A percentile compares a stretch with the other conserved stretches of the same genome.
These are phyloP conservation scores for Solea solea DNA, from an alignment of 2,113 vertebrate genomes.

Conservation along the genomic window DNA sequence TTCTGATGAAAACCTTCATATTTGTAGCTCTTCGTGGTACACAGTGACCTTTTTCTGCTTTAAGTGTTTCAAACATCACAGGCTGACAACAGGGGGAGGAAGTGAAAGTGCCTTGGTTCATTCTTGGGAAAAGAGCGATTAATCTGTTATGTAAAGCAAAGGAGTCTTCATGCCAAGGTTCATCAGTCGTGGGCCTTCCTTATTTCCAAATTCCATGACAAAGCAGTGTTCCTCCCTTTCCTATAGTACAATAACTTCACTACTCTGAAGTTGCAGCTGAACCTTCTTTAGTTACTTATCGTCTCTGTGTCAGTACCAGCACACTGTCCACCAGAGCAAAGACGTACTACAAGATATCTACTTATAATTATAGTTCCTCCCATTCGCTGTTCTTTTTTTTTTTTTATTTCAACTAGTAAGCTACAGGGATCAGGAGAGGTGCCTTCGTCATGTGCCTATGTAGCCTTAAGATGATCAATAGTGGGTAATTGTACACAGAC, in stretches of 20 bases:
- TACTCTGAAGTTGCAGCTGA: too few relatives aligned
- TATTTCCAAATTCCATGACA: conserved; percentile 5
- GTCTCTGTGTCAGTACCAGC: conserved; percentile 40
- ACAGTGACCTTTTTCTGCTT: conserved; percentile 16
- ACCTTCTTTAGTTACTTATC: neutral
- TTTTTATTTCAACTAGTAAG: conserved; percentile 25
- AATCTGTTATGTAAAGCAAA: conserved; percentile 6
- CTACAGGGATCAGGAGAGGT: conserved; percentile 18
- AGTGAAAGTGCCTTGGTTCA: conserved; percentile 24
- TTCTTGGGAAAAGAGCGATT: neutral
- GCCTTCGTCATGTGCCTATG: conserved; percentile 14
- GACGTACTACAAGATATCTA: conserved; percentile 12
- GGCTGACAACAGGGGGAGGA: conserved; percentile 19
- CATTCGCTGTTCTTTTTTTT: conserved; percentile 20
- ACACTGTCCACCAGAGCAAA: conserved; percentile 48
- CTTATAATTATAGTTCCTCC: conserved; percentile 36
- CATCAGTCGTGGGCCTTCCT: neutral
- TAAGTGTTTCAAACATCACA: conserved; percentile 37
- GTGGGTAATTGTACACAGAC: conserved; percentile 4
- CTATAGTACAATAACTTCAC: conserved; percentile 2
- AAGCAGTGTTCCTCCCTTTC: conserved; percentile 7
- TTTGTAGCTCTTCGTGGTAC: conserved; percentile 4
- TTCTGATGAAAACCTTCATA: conserved; percentile 18
- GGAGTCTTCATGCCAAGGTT: conserved; percentile 14
- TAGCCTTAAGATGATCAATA: conserved; percentile 5